A percentile compares a stretch with the other conserved stretches of the same genome.
phyloP scores from a whole-genome alignment of 2,113 vertebrate genomes.

The Ailuropoda melanoleuca region DNA sequence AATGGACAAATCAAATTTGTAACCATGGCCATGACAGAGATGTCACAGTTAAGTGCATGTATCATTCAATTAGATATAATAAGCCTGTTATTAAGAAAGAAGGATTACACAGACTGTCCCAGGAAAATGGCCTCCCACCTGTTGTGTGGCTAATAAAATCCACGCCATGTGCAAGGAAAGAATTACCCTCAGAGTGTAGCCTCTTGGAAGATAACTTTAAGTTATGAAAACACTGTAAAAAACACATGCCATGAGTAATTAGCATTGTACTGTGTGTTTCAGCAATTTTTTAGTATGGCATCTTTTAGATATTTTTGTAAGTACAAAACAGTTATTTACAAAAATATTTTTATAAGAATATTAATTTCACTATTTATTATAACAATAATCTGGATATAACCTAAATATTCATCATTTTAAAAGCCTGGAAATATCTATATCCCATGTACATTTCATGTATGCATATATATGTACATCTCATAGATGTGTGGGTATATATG shows the following conservation, averaged over 20 bases:
- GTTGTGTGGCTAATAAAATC: neutral
- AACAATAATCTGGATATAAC: neutral
- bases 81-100: neutral
- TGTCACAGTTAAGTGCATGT: neutral
- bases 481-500: neutral
- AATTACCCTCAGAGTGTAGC: neutral
- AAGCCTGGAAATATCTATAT: neutral
- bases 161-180: neutral
- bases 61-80: slow-evolving; percentile 18
- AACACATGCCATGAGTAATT: neutral
- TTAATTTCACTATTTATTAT: neutral
- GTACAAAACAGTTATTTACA: neutral
- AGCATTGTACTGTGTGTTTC: neutral
- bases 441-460: neutral
- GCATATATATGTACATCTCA: neutral
- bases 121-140: neutral
- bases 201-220: neutral
- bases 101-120: neutral
- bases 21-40: neutral
- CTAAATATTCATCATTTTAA: neutral
- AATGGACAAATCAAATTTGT: neutral
- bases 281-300: neutral
- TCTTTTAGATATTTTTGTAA: neutral
- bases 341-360: neutral
- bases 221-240: neutral